These are phyloP conservation scores for Peromyscus californicus DNA, from an alignment of 2,113 vertebrate genomes.

Conservation along the genomic window DNA sequence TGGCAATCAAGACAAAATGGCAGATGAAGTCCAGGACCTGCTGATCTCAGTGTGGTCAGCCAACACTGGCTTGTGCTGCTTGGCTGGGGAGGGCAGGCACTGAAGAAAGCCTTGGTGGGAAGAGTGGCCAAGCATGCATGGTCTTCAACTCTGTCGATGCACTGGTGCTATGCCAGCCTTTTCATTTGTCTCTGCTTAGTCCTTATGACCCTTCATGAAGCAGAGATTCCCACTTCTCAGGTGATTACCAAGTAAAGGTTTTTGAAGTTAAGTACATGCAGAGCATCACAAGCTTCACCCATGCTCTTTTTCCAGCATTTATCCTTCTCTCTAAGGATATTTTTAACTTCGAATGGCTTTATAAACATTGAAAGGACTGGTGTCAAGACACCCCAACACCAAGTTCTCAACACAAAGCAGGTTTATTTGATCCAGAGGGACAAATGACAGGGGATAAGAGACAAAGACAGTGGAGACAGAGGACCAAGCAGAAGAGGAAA, in stretches of 20 bases:
- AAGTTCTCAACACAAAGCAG: too few species aligned
- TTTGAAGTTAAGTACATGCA: not conserved
- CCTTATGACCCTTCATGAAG: not conserved
- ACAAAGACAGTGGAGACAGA: too few species aligned
- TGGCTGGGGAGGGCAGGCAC: not conserved
- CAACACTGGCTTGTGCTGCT: not conserved
- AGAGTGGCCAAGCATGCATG: not conserved
- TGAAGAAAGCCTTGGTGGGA: not conserved
- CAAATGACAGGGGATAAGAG: too few species aligned
- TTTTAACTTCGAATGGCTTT: conserved; percentile 15
- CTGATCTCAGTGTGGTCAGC: not conserved
- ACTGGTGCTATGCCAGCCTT: not conserved
- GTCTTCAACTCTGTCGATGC: not conserved
- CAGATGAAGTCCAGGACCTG: not conserved
- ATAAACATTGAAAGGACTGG: not conserved
- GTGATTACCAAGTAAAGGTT: not conserved
- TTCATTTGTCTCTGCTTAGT: not conserved
- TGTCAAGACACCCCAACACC: too few species aligned
- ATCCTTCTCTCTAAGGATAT: not conserved
- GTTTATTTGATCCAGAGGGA: too few species aligned
- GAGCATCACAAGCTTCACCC: not conserved
- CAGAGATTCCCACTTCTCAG: not conserved
- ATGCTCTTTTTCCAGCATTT: not conserved
- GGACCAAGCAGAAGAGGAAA: too few species aligned
- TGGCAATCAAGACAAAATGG: not conserved